Conservation (phyloP, 2,888 invertebrate species). For the Oasisia sp. region DNA sequence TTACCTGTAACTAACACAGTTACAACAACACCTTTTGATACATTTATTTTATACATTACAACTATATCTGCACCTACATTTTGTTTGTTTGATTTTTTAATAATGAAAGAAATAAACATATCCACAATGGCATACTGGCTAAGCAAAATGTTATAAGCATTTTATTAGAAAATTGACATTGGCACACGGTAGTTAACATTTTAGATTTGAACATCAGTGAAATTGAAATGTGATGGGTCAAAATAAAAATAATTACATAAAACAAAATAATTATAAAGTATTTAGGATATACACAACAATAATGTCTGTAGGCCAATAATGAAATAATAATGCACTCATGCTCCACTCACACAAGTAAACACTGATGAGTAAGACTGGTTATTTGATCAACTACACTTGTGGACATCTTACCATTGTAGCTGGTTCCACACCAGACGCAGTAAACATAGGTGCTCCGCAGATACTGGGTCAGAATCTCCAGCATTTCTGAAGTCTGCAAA, state of each 20-base stretch:
- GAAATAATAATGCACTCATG: background rate
- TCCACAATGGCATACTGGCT: too few species aligned
- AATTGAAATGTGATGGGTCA: too few species aligned
- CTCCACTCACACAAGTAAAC: background rate
- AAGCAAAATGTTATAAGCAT: too few species aligned
- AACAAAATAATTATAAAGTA: background rate
- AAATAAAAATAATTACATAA: too few species aligned
- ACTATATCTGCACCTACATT: too few species aligned
- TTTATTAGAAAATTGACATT: too few species aligned
- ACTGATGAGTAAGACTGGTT: background rate
- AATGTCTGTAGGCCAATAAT: background rate
- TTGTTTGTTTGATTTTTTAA: too few species aligned
- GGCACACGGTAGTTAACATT: too few species aligned
- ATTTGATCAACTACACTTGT: background rate
- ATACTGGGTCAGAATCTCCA: conserved; percentile 74
- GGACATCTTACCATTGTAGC: conserved; percentile 71
- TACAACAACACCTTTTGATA: background rate
- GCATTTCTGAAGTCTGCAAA: conserved; percentile 69
- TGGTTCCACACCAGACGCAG: conserved; percentile 83
- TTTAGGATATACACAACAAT: background rate
- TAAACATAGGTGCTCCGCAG: conserved; percentile 78
- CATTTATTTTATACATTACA: too few species aligned
- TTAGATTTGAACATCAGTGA: too few species aligned
- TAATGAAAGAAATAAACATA: too few species aligned
- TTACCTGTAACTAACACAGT: background rate